Percentiles rank a stretch among this genome's conserved stretches.
These are phyloP conservation scores for Psittacula echo DNA, from an alignment of 2,797 vertebrate genomes.

Conservation along the genomic window DNA sequence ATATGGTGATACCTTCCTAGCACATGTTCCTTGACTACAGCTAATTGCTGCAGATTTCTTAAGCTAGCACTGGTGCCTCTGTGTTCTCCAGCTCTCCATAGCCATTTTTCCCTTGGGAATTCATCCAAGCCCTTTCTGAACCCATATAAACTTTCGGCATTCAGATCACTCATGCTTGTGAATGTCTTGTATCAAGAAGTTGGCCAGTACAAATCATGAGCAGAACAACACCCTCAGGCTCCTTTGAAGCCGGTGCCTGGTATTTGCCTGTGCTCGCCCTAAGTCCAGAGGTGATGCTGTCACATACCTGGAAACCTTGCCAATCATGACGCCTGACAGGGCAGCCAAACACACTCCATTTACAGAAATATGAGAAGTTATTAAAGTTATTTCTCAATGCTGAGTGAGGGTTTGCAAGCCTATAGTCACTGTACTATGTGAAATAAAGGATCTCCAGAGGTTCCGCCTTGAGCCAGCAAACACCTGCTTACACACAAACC, in stretches of 20 bases:
- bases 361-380: slow-evolving; percentile 8
- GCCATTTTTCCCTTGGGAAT: fast-evolving
- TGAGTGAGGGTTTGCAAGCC: not conserved
- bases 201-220: not conserved
- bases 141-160: not conserved
- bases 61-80: fast-evolving
- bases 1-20: fast-evolving
- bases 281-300: slow-evolving; percentile 7
- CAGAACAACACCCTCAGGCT: not conserved
- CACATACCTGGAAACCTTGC: slow-evolving; percentile 11
- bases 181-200: not conserved
- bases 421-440: not conserved
- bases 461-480: not conserved
- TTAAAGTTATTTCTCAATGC: not conserved
- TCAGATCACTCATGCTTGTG: not conserved
- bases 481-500: slow-evolving; percentile 13
- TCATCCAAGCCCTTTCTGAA: not conserved
- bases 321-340: not conserved
- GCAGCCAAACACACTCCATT: not conserved
- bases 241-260: not conserved
- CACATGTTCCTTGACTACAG: not conserved
- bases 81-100: not conserved
- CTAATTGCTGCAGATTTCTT: not conserved
- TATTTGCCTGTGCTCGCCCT: not conserved
- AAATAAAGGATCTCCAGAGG: slow-evolving; percentile 13